A percentile compares a stretch with the other conserved stretches of the same genome.
Evolutionary conservation across 2,888 invertebrate genomes (phyloP).

Genomic region (Lasiommata megera): DNA sequence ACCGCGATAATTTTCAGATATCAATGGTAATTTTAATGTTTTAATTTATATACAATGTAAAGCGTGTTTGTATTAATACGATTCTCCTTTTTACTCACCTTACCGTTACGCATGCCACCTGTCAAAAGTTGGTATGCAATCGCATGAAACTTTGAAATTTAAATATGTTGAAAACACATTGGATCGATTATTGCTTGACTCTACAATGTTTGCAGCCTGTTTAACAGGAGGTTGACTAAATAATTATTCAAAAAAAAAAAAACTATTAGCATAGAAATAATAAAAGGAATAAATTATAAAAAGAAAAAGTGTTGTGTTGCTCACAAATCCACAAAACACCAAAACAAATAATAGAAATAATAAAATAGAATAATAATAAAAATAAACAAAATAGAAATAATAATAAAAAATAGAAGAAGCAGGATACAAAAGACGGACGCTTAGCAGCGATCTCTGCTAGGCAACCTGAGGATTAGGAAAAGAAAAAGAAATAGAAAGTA

Average conservation of each 20-base stretch:
- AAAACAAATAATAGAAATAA: too few relatives aligned
- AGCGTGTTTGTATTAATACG: conserved; percentile 33
- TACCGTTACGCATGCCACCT: conserved; percentile 32
- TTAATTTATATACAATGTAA: conserved; percentile 39
- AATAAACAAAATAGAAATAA: too few relatives aligned
- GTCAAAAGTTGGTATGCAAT: conserved; percentile 23
- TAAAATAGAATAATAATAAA: too few relatives aligned
- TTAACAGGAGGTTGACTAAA: background rate
- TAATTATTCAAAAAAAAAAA: too few relatives aligned
- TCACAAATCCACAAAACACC: too few relatives aligned
- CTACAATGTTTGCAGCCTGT: background rate
- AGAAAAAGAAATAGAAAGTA: too few relatives aligned
- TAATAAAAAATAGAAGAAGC: too few relatives aligned
- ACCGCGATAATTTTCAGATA: conserved; percentile 49
- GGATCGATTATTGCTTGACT: background rate
- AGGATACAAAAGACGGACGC: too few relatives aligned
- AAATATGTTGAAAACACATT: background rate
- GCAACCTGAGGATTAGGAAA: too few relatives aligned
- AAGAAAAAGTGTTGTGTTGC: too few relatives aligned
- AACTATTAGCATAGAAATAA: background rate
- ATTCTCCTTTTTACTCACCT: conserved; percentile 25
- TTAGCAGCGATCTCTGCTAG: too few relatives aligned
- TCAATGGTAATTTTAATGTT: conserved; percentile 45
- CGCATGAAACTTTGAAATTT: conserved; percentile 13
- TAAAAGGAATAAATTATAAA: too few relatives aligned